phyloP scores from a whole-genome alignment of 2,797 vertebrate species.

The Leucoraja ocellata region DNA sequence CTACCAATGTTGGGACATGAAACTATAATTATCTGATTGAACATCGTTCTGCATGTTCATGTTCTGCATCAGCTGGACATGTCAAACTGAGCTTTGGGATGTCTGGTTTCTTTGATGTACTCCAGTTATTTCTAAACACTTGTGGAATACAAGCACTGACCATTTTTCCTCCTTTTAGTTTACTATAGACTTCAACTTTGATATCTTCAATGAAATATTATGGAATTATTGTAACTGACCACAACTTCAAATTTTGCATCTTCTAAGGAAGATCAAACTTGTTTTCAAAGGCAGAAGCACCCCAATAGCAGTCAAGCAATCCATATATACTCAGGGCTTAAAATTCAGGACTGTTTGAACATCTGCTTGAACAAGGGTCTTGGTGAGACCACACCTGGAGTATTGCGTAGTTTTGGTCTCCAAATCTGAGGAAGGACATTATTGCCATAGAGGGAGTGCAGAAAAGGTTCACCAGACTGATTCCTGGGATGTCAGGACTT shows the following conservation, averaged over 20 bases:
- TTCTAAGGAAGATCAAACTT: background rate
- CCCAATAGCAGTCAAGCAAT: background rate
- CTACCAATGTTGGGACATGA: background rate
- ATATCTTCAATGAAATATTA: background rate
- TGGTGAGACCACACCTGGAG: too few species aligned
- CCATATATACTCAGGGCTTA: background rate
- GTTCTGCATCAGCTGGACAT: background rate
- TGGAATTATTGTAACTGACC: background rate
- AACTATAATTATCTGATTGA: background rate
- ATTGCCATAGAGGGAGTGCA: too few species aligned
- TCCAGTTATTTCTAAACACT: background rate
- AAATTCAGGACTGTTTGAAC: background rate
- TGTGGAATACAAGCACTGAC: background rate
- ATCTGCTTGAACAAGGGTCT: too few species aligned
- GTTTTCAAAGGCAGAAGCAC: background rate
- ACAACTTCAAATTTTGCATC: background rate
- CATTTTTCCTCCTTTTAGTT: background rate
- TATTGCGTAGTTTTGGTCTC: too few species aligned
- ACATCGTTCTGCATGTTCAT: background rate
- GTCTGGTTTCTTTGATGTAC: too few species aligned
- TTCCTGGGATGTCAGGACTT: too few species aligned
- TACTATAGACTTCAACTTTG: background rate
- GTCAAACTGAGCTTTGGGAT: too few species aligned
- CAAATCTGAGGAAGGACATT: too few species aligned
- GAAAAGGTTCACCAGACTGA: too few species aligned